phyloP scores from a whole-genome alignment of 37 sponge, comb jelly and placozoan species.

The Chondrilla cf. caribensis region DNA sequence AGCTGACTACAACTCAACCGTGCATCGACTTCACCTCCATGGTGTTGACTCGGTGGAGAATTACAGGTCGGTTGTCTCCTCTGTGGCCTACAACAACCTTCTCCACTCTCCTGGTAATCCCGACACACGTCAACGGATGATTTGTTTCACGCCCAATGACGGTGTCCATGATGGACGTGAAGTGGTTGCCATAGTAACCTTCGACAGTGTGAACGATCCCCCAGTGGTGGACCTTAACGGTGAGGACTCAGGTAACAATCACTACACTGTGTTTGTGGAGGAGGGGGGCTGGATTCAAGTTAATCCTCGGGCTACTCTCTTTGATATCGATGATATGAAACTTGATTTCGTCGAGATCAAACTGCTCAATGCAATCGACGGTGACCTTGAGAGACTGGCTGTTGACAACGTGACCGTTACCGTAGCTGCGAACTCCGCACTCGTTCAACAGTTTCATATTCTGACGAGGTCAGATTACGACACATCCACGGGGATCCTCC shows the following conservation, averaged over 20 bases:
- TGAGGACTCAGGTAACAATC: constrained; percentile 16
- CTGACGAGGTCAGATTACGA: constrained; percentile 1
- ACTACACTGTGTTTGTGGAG: constrained; percentile 43
- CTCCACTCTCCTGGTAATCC: constrained; percentile 75
- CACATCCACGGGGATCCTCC: constrained; percentile 33
- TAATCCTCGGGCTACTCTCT: constrained; percentile 28
- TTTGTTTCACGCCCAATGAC: constrained; percentile 79
- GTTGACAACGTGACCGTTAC: constrained; percentile 38
- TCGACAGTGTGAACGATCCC: constrained; percentile 74
- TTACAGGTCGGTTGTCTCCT: constrained; percentile 53
- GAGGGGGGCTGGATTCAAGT: constrained; percentile 54
- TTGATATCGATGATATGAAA: constrained; percentile 71
- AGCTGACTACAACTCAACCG: constrained; percentile 26
- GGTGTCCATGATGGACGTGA: constrained; percentile 49
- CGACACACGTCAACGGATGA: constrained; percentile 57
- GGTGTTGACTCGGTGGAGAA: constrained; percentile 67
- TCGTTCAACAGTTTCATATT: constrained; percentile 9
- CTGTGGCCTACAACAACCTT: constrained; percentile 67
- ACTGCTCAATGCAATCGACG: constrained; percentile 56
- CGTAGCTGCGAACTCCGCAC: background rate
- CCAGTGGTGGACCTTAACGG: constrained; percentile 79
- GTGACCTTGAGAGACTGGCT: constrained; percentile 38
- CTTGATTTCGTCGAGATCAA: constrained; percentile 46
- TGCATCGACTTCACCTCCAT: constrained; percentile 31
- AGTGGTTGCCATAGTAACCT: constrained; percentile 54